Percentiles rank a stretch among this genome's conserved stretches.
Conservation (phyloP, 2,888 invertebrate species). For the Muschampia plurimacula region DNA sequence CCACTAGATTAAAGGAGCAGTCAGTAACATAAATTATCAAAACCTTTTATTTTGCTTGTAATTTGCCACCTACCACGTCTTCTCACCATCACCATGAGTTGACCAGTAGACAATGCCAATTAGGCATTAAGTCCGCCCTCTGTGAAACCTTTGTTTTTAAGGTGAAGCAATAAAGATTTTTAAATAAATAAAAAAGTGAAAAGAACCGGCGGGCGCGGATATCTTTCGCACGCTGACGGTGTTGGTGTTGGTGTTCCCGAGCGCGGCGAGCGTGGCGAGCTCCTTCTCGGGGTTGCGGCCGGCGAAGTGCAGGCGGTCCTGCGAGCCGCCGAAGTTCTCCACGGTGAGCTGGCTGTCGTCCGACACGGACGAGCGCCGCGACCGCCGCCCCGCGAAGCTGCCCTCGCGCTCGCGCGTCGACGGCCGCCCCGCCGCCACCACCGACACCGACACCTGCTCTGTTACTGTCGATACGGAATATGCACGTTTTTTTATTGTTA, state of each 20-base stretch:
- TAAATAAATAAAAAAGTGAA: too few relatives aligned
- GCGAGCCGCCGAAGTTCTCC: constrained; percentile 97
- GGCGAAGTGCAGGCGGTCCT: constrained; percentile 94
- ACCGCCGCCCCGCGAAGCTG: constrained; percentile 92
- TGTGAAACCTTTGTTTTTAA: too few relatives aligned
- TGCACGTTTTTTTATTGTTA: too few relatives aligned
- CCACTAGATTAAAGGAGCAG: too few relatives aligned
- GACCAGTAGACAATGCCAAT: too few relatives aligned
- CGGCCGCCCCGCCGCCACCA: constrained; percentile 91
- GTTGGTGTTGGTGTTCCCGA: constrained; percentile 89
- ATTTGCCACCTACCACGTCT: too few relatives aligned
- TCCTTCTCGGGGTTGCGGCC: constrained; percentile 94
- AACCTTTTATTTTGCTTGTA: too few relatives aligned
- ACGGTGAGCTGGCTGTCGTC: constrained; percentile 96
- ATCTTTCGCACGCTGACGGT: constrained; percentile 78
- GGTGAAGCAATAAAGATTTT: too few relatives aligned
- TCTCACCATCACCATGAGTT: too few relatives aligned
- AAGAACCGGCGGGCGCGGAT: constrained; percentile 80
- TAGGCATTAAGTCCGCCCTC: too few relatives aligned
- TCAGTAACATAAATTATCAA: too few relatives aligned
- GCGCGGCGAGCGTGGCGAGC: constrained; percentile 74
- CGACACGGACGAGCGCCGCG: constrained; percentile 91
- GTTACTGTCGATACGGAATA: constrained; percentile 33
- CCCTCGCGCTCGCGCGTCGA: constrained; percentile 87
- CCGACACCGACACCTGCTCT: constrained; percentile 46